A percentile compares a stretch with the other conserved stretches of the same genome.
phyloP scores from a whole-genome alignment of 2,113 vertebrate species.

The Brachyhypopomus occidentalis region DNA sequence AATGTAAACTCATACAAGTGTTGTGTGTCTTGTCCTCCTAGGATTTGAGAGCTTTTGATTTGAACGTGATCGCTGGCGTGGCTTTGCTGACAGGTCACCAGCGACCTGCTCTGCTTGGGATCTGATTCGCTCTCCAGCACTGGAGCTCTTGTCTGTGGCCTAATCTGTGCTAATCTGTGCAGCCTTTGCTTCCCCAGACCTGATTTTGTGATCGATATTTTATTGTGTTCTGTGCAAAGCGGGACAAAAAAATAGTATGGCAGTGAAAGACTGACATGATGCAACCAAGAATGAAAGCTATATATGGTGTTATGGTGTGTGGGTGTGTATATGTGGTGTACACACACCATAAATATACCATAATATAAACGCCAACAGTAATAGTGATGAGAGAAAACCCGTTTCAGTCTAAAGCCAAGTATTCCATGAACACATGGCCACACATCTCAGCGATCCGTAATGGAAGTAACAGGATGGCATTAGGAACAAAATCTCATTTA shows the following conservation, averaged over 20 bases:
- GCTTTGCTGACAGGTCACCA: neutral
- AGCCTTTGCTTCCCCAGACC: neutral
- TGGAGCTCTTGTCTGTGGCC: no score
- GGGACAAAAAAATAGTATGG: neutral
- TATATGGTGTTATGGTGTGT: no score
- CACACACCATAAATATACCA: no score
- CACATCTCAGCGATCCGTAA: neutral
- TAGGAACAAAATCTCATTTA: slow-evolving; percentile 1
- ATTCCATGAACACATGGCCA: neutral
- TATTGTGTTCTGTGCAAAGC: neutral
- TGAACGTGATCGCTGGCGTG: no score
- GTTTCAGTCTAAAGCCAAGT: neutral
- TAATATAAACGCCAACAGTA: neutral
- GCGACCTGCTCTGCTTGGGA: no score
- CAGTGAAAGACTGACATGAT: neutral
- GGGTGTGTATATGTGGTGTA: no score
- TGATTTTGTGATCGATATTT: neutral
- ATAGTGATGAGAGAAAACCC: neutral
- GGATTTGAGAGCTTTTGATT: no score
- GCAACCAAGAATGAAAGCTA: neutral
- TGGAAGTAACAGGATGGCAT: neutral
- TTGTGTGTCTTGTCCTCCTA: no score
- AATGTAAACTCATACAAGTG: no score
- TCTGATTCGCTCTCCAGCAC: neutral
- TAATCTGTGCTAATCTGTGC: neutral